Evolutionary conservation across 2,113 vertebrate genomes (phyloP), one percentile per base, ranked within the genome.

Genomic region (Girardinichthys multiradiatus): DNA sequence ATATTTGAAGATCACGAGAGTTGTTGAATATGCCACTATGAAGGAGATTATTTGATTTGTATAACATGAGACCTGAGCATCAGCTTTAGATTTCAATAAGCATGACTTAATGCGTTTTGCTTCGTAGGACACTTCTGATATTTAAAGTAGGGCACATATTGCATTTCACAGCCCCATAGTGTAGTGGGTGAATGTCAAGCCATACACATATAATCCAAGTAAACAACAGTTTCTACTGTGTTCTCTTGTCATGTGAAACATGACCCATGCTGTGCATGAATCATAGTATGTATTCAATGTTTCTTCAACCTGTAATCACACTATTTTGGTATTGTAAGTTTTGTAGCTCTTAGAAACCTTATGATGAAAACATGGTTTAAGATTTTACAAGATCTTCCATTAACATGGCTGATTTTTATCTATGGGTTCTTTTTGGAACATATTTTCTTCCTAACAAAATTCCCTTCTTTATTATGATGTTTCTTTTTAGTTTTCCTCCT

Each of bases 201-300:
- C 31, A 31, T 26, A 24, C 19, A 68, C 27, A 12, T 70, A 57
- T 64, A 80, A 82, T 64, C 60, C 68, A 72, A 58, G 66, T 71
- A 86, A 86, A 82, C 67, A 84, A 66, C 76, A 77, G 63, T 70
- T 77, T 74, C 28, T 19, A 51, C 64, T 26, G 68, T 28, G 2
- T 48, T 63, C n/a, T n/a, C n/a, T n/a, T n/a, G n/a, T n/a, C n/a
- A 60, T 62, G 14, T 59, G 45, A 59, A 65, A 77, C 76, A 51
- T 72, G 37, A 74, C 42, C 69, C 54, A 31, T 26, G 35, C 57
- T 0, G 31, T 31, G 35, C 12, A 15, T 33, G n/a, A n/a, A n/a
- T n/a, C n/a, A n/a, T n/a, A n/a, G 57, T 48, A 10, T 60, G 15
- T 24, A 54, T 71, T 77, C 31, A 70, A 29, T 28, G 17, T 48